phyloP scores from a whole-genome alignment of 2,113 vertebrate genomes.

The Orientallactaga bullata region DNA sequence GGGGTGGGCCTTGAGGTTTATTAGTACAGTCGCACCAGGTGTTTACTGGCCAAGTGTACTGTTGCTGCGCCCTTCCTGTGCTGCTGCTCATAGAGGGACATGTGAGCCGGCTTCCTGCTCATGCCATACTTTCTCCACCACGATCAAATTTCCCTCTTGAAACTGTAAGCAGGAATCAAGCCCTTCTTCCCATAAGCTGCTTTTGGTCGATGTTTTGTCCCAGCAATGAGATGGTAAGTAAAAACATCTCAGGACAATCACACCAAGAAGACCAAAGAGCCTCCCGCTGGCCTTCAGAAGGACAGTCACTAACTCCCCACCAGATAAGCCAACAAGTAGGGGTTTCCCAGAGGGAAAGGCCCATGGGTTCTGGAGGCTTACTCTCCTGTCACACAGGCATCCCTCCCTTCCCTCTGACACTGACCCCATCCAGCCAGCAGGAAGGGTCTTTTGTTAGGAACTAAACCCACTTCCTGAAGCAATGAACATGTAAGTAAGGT shows the following conservation, averaged over 20 bases:
- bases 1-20: too few species aligned
- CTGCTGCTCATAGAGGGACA: too few species aligned
- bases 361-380: not conserved
- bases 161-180: too few species aligned
- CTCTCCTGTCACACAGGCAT: fast-evolving
- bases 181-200: too few species aligned
- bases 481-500: not conserved
- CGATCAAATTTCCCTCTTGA: too few species aligned
- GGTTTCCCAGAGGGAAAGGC: not conserved
- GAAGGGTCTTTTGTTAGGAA: not conserved
- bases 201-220: too few species aligned
- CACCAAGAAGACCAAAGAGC: not conserved
- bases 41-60: too few species aligned
- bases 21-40: too few species aligned
- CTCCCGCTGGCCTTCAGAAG: not conserved
- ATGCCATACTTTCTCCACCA: too few species aligned
- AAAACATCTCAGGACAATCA: not conserved
- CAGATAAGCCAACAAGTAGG: not conserved
- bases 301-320: not conserved
- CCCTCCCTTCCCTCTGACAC: not conserved
- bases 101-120: too few species aligned
- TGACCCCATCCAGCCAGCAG: not conserved
- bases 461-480: not conserved
- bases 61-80: too few species aligned
- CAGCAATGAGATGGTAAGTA: too few species aligned